A percentile compares a stretch with the other conserved stretches of the same genome.
Evolutionary conservation across 2,797 vertebrate genomes (phyloP).

Genomic region (Peromyscus nudipes): DNA sequence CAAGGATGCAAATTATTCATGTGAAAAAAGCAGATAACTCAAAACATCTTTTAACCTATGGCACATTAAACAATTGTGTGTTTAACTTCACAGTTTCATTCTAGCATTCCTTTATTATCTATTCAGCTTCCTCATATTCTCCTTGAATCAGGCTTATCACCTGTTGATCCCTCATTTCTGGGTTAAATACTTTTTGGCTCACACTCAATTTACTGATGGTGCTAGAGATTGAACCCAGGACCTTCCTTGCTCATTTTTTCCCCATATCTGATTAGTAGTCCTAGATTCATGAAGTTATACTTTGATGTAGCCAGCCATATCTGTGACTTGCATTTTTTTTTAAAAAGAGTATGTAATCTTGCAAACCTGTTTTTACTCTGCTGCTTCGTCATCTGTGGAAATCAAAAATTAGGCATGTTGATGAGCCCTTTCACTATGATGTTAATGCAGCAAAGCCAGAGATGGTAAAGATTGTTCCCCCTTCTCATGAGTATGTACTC

Average conservation of each 20-base stretch:
- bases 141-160: background rate
- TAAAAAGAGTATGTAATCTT: background rate
- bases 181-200: conserved; percentile 23
- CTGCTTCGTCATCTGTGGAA: conserved; percentile 24
- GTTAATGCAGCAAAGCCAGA: conserved; percentile 51
- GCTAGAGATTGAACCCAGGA: background rate
- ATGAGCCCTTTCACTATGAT: conserved; percentile 46
- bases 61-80: background rate
- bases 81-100: background rate
- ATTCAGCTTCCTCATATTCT: background rate
- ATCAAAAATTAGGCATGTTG: conserved; percentile 49
- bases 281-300: conserved; percentile 51
- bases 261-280: conserved; percentile 3
- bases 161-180: background rate
- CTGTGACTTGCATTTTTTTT: background rate
- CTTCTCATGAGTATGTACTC: conserved; percentile 19
- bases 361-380: conserved; percentile 39
- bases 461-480: conserved; percentile 39
- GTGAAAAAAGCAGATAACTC: background rate
- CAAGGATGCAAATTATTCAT: background rate
- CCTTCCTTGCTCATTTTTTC: background rate
- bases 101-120: background rate
- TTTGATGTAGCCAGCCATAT: background rate
- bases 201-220: background rate
- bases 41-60: background rate